Evolutionary conservation across 2,888 invertebrate species (phyloP).

Genomic region (Meganola albula): DNA sequence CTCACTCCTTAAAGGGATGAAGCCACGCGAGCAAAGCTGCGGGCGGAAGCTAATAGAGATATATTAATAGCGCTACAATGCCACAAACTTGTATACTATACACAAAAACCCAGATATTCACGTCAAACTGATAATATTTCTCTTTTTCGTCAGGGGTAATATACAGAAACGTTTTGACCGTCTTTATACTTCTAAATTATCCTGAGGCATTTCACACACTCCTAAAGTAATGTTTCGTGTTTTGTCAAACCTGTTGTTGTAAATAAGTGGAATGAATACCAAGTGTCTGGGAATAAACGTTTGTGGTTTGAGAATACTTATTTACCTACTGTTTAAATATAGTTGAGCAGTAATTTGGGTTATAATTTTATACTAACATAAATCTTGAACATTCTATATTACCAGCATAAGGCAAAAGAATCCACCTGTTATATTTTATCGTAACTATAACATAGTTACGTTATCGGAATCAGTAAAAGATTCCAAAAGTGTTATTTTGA

Average conservation of each 20-base stretch:
- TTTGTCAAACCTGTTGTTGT: slow-evolving; percentile 33
- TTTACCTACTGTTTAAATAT: slow-evolving; percentile 13
- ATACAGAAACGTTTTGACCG: slow-evolving; percentile 7
- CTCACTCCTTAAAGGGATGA: no score
- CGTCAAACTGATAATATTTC: no score
- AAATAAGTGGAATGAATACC: slow-evolving; percentile 48
- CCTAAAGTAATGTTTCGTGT: slow-evolving; percentile 52
- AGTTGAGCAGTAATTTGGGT: slow-evolving; percentile 15
- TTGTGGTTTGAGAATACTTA: slow-evolving; percentile 17
- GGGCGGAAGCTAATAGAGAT: no score
- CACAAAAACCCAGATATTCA: no score
- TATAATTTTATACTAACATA: no score
- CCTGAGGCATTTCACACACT: slow-evolving; percentile 41
- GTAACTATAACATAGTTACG: neutral
- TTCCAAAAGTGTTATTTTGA: no score
- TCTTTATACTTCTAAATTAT: slow-evolving; percentile 27
- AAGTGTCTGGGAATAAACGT: slow-evolving; percentile 34
- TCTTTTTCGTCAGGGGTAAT: no score
- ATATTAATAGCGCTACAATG: no score
- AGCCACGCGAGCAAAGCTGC: no score
- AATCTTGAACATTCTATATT: neutral
- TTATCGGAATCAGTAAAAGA: no score
- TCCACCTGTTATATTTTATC: neutral
- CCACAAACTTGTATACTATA: no score
- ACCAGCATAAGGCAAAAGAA: no score